Conservation (phyloP, 2,113 vertebrate genomes). For the Tupaia tana region DNA sequence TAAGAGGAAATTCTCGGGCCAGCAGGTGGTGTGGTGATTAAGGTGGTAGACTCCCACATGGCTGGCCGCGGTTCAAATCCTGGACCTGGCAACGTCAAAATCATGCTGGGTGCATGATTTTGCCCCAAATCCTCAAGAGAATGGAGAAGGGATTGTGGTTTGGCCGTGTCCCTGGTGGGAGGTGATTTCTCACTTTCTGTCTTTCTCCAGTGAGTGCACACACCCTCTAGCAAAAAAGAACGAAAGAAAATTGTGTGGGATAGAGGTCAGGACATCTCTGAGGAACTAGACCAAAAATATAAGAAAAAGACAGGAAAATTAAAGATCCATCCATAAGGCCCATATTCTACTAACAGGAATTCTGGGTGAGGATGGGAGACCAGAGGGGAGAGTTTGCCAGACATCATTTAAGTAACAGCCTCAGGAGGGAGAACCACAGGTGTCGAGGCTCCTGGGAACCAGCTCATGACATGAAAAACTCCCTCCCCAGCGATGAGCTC, state of each 20-base stretch:
- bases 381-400: background rate
- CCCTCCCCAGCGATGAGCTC: background rate
- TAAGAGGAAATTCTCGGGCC: background rate
- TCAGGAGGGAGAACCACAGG: background rate
- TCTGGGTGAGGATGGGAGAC: background rate
- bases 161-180: too few relatives aligned
- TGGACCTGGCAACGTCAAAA: too few relatives aligned
- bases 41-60: too few relatives aligned
- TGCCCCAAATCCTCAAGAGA: too few relatives aligned
- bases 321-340: background rate
- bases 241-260: background rate
- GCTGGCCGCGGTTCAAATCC: too few relatives aligned
- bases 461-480: background rate
- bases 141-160: too few relatives aligned
- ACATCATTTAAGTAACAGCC: background rate
- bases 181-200: too few relatives aligned
- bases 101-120: too few relatives aligned
- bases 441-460: fast-evolving
- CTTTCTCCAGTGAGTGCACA: too few relatives aligned
- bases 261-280: background rate
- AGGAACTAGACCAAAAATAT: background rate
- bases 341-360: background rate
- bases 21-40: too few relatives aligned
- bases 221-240: background rate
- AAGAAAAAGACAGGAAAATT: background rate